Evolutionary conservation across 2,888 invertebrate genomes (phyloP), one percentile per base, ranked within the genome.

Genomic region (Gisinianus flammeolus): DNA sequence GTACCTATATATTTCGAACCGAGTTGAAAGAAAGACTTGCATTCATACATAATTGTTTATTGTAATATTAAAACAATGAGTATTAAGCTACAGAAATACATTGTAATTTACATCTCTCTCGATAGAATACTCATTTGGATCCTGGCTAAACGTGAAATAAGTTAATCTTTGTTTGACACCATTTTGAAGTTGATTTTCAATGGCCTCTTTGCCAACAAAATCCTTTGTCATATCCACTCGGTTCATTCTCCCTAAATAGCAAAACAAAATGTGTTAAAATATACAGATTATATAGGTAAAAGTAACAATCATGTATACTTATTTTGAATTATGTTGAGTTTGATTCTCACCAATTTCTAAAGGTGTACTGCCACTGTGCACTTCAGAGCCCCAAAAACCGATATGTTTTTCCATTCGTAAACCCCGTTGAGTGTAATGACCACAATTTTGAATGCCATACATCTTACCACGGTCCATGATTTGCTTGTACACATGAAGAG

Each of bases 181-280:
- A 10, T 72, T 19, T 33, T 72, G n/a, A 16, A 62, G 0, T 72
- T 72, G 72, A n/a, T 62, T 33, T n/a, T 31, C 56, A 4, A 72
- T 62, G 3, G 62, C 62, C 10, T 58, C 24, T 31, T 72, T 72
- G 8, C 72, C 72, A n/a, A 72, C 62, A 30, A 72, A 72, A 33
- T 72, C 62, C 26, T 72, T 72, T 6, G 5, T 72, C 31, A 72
- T 30, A 33, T 72, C 72, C 24, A 72, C 33, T 33, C 35, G 58
- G 2, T 19, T 30, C 31, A n/a, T 33, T 58, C 72, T 16, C 10
- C 58, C 72, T 72, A 16, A 16, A 70, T n/a, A 24, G 26, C 44
- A 31, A 30, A 24, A 24, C 62, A 62, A n/a, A n/a, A n/a, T n/a
- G n/a, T n/a, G n/a, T n/a, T n/a, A n/a, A n/a, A n/a, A 35, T 28